Evolutionary conservation across 2,113 vertebrate genomes (phyloP), one percentile per base, ranked within the genome.

Genomic region (Neopipo cinnamomea): DNA sequence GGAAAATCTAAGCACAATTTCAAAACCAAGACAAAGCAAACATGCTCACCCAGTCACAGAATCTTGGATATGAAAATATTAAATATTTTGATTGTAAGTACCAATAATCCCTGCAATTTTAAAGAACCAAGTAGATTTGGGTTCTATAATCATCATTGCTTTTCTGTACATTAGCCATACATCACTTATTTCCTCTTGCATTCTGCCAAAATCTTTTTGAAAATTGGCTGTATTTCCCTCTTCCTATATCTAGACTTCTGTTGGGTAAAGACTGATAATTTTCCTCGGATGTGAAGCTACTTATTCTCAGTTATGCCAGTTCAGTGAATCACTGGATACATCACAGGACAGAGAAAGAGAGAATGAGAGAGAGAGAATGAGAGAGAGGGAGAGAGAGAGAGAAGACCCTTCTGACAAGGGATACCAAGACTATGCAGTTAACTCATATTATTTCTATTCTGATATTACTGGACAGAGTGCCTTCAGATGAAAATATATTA

Each of bases 31-130:
- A 39, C 8, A 81, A 65, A 90, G 22, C 7, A 84, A 76, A 56
- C 20, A 37, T 5, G 2, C 7, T 46, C 1, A 2, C 5, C 14
- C 16, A 49, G 41, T 35, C 1, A 1, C 24, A 62, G 18, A 76
- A 71, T 28, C 16, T 15, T 49, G 31, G 11, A n/a, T 65, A 47
- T 3, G 1, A 75, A 91, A 23, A 8, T 76, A 25, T 67, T 74
- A 37, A 44, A 25, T 78, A 28, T 42, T 93, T 85, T 55, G 15
- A 17, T 42, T 49, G 6, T 30, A 85, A 65, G 17, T n/a, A 27
- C 7, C 20, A 66, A 86, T 9, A 61, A 37, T n/a, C 24, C 14
- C 42, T 68, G 12, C 3, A 35, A 37, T 63, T 81, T 47, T 68
- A 84, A 89, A 88, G 47, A 62, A 39, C 14, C 20, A 50, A 58